Conservation (phyloP, 2,113 vertebrate species). For the Oryzias woworae region DNA sequence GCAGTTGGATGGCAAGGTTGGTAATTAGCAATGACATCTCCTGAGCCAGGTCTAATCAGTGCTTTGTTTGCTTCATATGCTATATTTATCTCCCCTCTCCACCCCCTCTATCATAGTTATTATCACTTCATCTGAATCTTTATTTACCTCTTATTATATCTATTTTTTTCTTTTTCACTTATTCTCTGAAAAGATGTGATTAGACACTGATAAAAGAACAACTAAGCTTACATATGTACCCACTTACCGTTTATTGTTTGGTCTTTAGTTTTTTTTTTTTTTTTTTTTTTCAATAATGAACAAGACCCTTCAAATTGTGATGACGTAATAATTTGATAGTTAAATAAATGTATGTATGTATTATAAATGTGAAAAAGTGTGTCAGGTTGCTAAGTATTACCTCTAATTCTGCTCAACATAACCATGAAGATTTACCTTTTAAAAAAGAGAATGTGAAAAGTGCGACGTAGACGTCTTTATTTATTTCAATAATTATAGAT, state of each 20-base stretch:
- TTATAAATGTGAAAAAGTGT: too few species aligned
- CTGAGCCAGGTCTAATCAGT: constrained; percentile 68
- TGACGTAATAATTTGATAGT: constrained; percentile 51
- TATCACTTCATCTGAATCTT: constrained; percentile 63
- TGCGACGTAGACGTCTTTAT: too few species aligned
- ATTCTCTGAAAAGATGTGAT: constrained; percentile 33
- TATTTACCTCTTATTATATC: constrained; percentile 37
- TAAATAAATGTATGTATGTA: constrained; percentile 23
- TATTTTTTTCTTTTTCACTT: constrained; percentile 29
- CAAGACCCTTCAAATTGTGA: constrained; percentile 51
- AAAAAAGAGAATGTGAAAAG: too few species aligned
- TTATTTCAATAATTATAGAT: too few species aligned
- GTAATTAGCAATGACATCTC: constrained; percentile 73
- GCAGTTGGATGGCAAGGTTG: constrained; percentile 62
- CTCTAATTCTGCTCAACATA: too few species aligned
- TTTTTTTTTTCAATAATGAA: constrained; percentile 21
- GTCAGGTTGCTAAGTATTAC: too few species aligned
- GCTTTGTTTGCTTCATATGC: constrained; percentile 49
- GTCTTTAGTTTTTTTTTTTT: constrained; percentile 31
- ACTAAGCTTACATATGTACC: constrained; percentile 37
- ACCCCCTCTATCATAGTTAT: constrained; percentile 69
- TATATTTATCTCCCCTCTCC: constrained; percentile 61
- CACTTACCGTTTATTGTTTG: constrained; percentile 10
- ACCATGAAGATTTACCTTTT: too few species aligned
- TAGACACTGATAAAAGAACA: constrained; percentile 33